Evolutionary conservation across 2,113 vertebrate genomes (phyloP).

Genomic region (Synchiropus splendidus): DNA sequence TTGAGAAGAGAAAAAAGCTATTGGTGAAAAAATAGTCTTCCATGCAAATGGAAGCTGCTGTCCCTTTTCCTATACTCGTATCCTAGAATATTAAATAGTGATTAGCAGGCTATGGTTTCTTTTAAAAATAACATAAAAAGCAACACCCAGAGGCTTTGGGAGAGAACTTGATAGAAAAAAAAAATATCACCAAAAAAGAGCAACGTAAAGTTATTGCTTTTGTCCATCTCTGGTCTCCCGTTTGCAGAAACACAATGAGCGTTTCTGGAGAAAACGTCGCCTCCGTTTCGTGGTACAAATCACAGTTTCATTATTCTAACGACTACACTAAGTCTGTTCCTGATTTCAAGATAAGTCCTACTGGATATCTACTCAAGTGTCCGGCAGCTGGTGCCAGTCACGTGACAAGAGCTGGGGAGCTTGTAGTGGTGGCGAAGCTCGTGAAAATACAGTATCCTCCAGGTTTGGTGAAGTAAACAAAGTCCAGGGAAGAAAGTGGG

Average conservation of each 20-base stretch:
- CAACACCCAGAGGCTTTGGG: constrained; percentile 42
- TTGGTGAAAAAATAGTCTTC: constrained; percentile 60
- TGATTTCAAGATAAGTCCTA: constrained; percentile 45
- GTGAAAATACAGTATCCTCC: constrained; percentile 19
- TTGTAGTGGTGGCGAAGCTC: constrained; percentile 28
- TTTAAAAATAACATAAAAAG: constrained; percentile 25
- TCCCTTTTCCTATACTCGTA: constrained; percentile 62
- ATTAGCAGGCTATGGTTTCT: constrained; percentile 61
- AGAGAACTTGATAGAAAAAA: constrained; percentile 23
- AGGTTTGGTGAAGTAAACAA: background rate
- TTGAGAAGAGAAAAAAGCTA: constrained; percentile 41
- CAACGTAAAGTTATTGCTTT: constrained; percentile 63
- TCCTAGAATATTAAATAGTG: constrained; percentile 70
- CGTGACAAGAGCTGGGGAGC: constrained; percentile 25
- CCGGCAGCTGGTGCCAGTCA: constrained; percentile 30
- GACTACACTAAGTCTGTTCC: constrained; percentile 54
- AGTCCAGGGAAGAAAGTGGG: constrained; percentile 28
- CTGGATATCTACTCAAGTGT: constrained; percentile 41
- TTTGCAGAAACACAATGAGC: constrained; percentile 29
- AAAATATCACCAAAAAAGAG: constrained; percentile 25
- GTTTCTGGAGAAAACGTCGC: constrained; percentile 20
- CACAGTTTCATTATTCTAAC: constrained; percentile 54
- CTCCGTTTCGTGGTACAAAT: constrained; percentile 37
- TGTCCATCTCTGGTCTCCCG: constrained; percentile 46
- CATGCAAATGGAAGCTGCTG: constrained; percentile 55